Evolutionary conservation across 2,888 invertebrate genomes (phyloP).

Genomic region (Hipparchia sbordonii): DNA sequence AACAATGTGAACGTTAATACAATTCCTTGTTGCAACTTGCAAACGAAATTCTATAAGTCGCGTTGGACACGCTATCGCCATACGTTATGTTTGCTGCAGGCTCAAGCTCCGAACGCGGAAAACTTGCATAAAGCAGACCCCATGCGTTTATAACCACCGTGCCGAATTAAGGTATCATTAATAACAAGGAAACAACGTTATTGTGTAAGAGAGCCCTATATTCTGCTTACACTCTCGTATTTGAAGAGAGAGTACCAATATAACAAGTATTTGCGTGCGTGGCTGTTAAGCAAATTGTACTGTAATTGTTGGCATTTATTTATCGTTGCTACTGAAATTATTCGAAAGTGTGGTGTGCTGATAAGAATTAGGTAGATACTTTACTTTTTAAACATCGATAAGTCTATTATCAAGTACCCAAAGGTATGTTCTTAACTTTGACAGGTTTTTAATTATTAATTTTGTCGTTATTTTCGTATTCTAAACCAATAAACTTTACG

Average conservation of each 20-base stretch:
- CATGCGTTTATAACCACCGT: slow-evolving; percentile 45
- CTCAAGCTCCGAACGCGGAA: slow-evolving; percentile 42
- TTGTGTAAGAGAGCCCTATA: slow-evolving; percentile 54
- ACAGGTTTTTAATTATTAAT: too few relatives aligned
- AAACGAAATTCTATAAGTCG: too few relatives aligned
- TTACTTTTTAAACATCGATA: neutral
- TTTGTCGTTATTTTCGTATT: too few relatives aligned
- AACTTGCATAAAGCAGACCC: slow-evolving; percentile 46
- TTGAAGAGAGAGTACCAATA: slow-evolving; percentile 40
- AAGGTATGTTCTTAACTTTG: too few relatives aligned
- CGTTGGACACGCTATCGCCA: too few relatives aligned
- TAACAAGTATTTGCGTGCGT: slow-evolving; percentile 34
- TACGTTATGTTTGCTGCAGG: too few relatives aligned
- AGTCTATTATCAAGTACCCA: too few relatives aligned
- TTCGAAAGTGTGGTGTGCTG: neutral
- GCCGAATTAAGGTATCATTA: slow-evolving; percentile 49
- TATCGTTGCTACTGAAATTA: slow-evolving; percentile 45
- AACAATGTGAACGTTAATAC: too few relatives aligned
- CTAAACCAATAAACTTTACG: too few relatives aligned
- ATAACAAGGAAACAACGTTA: slow-evolving; percentile 51
- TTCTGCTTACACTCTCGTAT: slow-evolving; percentile 57
- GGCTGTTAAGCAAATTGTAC: slow-evolving; percentile 53
- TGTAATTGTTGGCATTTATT: slow-evolving; percentile 50
- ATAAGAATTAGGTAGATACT: neutral
- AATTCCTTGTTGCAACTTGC: too few relatives aligned